Evolutionary conservation across 2,113 vertebrate species (phyloP), one percentile per base, ranked within the genome.

Genomic region (Ahaetulla prasina): DNA sequence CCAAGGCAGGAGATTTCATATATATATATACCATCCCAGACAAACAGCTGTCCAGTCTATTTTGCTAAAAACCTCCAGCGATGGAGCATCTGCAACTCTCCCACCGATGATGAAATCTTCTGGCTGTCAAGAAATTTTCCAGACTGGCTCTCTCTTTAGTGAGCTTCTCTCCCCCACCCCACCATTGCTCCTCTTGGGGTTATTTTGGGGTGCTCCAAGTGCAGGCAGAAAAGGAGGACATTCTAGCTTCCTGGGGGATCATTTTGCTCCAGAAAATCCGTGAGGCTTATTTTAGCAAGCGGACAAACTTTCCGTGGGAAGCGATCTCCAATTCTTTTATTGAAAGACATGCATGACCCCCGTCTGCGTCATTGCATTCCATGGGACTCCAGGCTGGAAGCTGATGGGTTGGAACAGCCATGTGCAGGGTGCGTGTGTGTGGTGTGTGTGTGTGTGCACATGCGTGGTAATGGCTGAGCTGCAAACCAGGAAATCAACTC

Each of bases 231-330:
- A 50, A 23, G 4, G 27, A 39, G 90, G 43, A 85, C n/a, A 85
- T 91, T 55, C 90, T 55, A 85, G 35, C 39, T 91, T 86, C 53
- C 52, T 45, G 0, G 1, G 35, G 10, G 90, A 91, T 86, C 53
- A 23, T 22, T 54, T 91, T 91, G 45, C 90, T 3, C 16, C 45
- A 9, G 52, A 30, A 43, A 68, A 25, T 84, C 68, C 18, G n/a
- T 1, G 43, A 39, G 18, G 85, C 53, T 57, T 85, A 91, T 91
- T 91, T 91, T 91, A 91, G 90, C 53, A 2, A 86, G 25, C 53
- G n/a, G 43, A 5, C 53, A 10, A n/a, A 5, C 20, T 55, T 27
- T 47, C 53, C 2, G 8, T 30, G 20, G 80, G 53, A 85, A 85
- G 22, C 16, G 11, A 49, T 30, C 5, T 74, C n/a, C 0, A 3